Percentiles rank a stretch among this genome's conserved stretches.
phyloP scores from a whole-genome alignment of 2,797 vertebrate genomes.

The Heterohyrax brucei region DNA sequence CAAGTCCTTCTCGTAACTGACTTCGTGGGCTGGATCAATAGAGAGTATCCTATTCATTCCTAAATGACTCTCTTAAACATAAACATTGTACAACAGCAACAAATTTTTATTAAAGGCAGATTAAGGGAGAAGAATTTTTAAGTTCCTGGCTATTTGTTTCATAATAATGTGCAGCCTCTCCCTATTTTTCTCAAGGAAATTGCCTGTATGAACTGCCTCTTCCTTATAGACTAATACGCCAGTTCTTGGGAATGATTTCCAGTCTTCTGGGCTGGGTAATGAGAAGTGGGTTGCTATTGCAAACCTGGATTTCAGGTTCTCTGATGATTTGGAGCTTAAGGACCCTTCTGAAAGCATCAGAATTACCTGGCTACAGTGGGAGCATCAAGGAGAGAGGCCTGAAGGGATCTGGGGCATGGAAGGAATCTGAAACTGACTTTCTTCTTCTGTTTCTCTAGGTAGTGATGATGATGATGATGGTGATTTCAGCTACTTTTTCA shows the following conservation, averaged over 20 bases:
- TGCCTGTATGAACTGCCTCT: neutral
- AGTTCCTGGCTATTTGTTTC: conserved; percentile 69
- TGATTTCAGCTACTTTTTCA: neutral
- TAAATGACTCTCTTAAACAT: conserved; percentile 83
- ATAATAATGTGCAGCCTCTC: conserved; percentile 46
- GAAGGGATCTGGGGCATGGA: neutral
- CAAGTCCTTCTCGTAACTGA: conserved; percentile 79
- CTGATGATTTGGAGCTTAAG: neutral
- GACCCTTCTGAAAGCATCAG: neutral
- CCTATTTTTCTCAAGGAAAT: neutral
- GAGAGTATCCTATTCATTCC: conserved; percentile 82
- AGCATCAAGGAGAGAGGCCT: neutral
- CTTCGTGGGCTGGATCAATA: conserved; percentile 76
- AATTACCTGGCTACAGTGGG: neutral
- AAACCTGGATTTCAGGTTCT: neutral
- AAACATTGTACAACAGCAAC: conserved; percentile 85
- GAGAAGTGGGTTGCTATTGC: neutral
- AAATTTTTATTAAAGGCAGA: conserved; percentile 80
- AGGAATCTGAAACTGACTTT: neutral
- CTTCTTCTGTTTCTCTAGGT: neutral
- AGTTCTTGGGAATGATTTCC: neutral
- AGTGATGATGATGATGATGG: neutral
- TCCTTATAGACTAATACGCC: neutral
- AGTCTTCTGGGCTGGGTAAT: neutral
- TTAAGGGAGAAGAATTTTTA: conserved; percentile 70